phyloP scores from a whole-genome alignment of 1,140 invertebrate genomes.

The Pinna nobilis region DNA sequence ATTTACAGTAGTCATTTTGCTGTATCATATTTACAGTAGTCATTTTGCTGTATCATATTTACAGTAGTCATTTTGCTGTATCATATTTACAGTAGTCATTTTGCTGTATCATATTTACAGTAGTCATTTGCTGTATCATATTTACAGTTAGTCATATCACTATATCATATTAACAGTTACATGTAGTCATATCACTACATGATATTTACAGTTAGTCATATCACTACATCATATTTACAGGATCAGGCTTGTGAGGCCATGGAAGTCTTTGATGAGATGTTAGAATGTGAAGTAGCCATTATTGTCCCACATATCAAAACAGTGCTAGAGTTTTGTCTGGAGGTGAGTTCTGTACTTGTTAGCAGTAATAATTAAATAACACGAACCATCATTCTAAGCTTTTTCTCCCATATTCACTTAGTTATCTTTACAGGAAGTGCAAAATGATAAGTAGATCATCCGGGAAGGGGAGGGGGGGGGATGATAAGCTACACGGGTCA shows the following conservation, averaged over 20 bases:
- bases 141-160: too few relatives aligned
- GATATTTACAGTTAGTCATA: neutral
- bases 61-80: too few relatives aligned
- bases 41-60: too few relatives aligned
- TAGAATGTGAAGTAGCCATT: constrained; percentile 81
- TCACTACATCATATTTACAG: constrained; percentile 53
- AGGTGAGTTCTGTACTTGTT: constrained; percentile 69
- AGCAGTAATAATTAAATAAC: neutral
- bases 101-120: too few relatives aligned
- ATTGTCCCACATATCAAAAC: constrained; percentile 81
- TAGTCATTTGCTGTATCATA: too few relatives aligned
- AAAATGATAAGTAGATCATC: neutral
- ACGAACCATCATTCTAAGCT: neutral
- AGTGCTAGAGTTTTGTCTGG: constrained; percentile 82
- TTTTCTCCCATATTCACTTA: neutral
- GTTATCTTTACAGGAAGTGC: neutral
- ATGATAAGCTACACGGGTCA: too few relatives aligned
- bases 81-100: too few relatives aligned
- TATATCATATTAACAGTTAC: too few relatives aligned
- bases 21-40: too few relatives aligned
- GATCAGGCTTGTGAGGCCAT: constrained; percentile 80
- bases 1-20: too few relatives aligned
- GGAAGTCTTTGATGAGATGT: constrained; percentile 84
- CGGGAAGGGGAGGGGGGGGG: too few relatives aligned
- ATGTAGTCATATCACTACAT: too few relatives aligned